Conservation (phyloP, 2,888 invertebrate genomes). For the Spicauda simplicius region DNA sequence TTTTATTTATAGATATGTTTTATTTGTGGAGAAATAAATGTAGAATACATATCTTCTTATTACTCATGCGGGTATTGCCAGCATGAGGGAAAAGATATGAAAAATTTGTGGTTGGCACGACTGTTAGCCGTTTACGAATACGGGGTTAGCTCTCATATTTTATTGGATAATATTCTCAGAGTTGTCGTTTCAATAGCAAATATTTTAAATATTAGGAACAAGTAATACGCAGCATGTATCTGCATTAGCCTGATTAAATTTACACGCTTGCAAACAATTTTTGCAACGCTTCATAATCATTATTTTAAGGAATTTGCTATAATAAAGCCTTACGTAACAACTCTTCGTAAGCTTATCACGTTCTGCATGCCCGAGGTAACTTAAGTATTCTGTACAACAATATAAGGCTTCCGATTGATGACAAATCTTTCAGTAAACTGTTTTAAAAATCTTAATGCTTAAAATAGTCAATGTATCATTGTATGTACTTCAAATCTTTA, state of each 20-base stretch:
- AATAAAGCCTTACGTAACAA: constrained; percentile 62
- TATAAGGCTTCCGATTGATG: constrained; percentile 55
- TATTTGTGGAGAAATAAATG: too few relatives aligned
- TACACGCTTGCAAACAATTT: background rate
- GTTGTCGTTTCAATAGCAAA: background rate
- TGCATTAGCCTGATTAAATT: background rate
- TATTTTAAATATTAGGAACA: background rate
- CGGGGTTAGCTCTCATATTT: constrained; percentile 6
- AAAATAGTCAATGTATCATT: background rate
- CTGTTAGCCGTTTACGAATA: constrained; percentile 9
- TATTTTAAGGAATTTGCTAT: constrained; percentile 68
- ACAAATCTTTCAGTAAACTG: constrained; percentile 35
- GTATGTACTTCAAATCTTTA: too few relatives aligned
- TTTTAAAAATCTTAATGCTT: constrained; percentile 20
- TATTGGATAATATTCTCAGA: background rate
- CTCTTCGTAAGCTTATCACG: constrained; percentile 64
- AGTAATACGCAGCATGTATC: background rate
- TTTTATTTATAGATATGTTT: too few relatives aligned
- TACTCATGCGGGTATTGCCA: constrained; percentile 65
- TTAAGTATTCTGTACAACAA: constrained; percentile 59
- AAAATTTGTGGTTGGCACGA: constrained; percentile 66
- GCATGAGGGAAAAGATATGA: constrained; percentile 55
- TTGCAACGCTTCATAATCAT: constrained; percentile 45
- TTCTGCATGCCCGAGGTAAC: constrained; percentile 52
- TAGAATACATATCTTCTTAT: constrained; percentile 40